These are phyloP conservation scores for Motacilla alba DNA, from an alignment of 2,113 vertebrate genomes.

Conservation along the genomic window DNA sequence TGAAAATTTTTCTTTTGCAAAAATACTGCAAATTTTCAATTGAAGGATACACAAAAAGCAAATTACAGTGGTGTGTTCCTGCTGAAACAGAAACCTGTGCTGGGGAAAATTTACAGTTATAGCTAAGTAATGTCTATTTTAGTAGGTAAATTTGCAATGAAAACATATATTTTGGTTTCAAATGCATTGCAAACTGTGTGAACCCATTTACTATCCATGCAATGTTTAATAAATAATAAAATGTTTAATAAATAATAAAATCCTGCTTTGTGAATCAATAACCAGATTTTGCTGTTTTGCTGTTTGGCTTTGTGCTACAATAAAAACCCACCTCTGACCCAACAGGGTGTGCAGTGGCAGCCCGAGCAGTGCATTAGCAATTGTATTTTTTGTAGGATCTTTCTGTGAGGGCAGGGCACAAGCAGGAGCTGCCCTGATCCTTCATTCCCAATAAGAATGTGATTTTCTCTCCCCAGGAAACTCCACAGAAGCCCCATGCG, in stretches of 20 bases:
- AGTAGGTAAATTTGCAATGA: not conserved
- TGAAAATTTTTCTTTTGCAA: not conserved
- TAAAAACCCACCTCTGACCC: not conserved
- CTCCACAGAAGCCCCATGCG: conserved; percentile 69
- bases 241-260: not conserved
- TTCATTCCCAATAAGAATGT: not conserved
- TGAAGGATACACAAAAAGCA: not conserved
- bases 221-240: not conserved
- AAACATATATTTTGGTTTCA: not conserved
- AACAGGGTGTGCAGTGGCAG: accelerated
- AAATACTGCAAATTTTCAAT: not conserved
- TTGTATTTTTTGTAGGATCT: not conserved
- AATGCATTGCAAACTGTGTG: not conserved
- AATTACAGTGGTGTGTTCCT: not conserved
- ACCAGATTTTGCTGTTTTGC: not conserved
- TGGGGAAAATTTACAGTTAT: not conserved
- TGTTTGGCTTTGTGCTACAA: not conserved
- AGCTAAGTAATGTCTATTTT: not conserved
- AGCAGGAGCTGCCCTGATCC: not conserved
- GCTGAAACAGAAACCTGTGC: not conserved
- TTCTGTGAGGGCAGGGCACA: not conserved
- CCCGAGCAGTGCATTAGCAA: not conserved
- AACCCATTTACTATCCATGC: not conserved
- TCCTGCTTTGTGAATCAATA: not conserved
- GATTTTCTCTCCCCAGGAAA: conserved; percentile 59